phyloP scores from a whole-genome alignment of 2,113 vertebrate genomes.

The Tenebrosternarchus preto region DNA sequence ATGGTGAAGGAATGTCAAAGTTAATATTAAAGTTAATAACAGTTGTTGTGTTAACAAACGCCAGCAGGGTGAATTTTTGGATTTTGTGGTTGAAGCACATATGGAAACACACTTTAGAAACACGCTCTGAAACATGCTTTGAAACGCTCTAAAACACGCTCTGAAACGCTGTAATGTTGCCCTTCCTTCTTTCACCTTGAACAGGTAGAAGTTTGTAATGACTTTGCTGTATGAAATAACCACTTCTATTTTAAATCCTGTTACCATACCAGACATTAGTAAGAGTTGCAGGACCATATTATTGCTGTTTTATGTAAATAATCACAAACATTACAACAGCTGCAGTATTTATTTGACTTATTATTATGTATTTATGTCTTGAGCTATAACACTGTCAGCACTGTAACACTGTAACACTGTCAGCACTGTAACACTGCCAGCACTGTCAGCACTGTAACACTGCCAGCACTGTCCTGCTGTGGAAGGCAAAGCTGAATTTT shows the following conservation, averaged over 20 bases:
- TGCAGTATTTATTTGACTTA: neutral
- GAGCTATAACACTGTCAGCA: neutral
- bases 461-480: no score
- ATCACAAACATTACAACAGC: neutral
- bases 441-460: no score
- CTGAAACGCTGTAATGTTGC: neutral
- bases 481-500: no score
- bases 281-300: neutral
- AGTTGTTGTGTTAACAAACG: no score
- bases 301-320: neutral
- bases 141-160: neutral
- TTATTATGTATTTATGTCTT: neutral
- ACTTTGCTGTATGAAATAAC: neutral
- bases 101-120: no score
- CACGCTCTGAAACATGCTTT: neutral
- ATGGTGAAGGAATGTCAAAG: no score
- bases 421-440: neutral
- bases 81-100: no score
- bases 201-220: constrained; percentile 12
- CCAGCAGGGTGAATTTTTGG: no score
- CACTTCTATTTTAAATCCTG: constrained; percentile 1
- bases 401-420: neutral
- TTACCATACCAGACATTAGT: neutral
- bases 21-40: no score
- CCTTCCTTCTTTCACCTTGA: neutral